Conservation (phyloP, 2,797 vertebrate species). For the Eurystomus glaucurus region DNA sequence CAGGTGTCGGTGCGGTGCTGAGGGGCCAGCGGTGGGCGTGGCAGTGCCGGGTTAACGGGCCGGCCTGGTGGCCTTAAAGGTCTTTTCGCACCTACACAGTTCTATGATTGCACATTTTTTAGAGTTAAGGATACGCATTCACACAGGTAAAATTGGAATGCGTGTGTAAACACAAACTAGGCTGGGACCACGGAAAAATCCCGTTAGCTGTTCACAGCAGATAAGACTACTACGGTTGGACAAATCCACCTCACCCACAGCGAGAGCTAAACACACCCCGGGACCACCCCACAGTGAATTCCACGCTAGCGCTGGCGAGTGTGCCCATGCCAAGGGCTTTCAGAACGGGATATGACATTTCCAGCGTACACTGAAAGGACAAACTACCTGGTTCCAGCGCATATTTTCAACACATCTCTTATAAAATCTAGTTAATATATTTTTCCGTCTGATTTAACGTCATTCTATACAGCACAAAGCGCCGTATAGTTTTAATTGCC, state of each 20-base stretch:
- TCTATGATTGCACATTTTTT: neutral
- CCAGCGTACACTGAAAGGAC: neutral
- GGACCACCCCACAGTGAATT: neutral
- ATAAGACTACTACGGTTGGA: neutral
- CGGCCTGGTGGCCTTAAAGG: neutral
- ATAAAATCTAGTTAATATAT: neutral
- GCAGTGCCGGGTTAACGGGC: neutral
- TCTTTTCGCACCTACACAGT: neutral
- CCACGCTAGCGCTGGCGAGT: accelerated
- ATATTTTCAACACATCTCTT: neutral
- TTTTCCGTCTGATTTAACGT: neutral
- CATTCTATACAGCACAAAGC: neutral
- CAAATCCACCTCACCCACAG: accelerated
- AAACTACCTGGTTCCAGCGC: neutral
- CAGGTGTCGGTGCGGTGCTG: neutral
- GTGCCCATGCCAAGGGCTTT: accelerated
- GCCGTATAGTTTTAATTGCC: neutral
- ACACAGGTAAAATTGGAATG: accelerated
- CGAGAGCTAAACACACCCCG: accelerated
- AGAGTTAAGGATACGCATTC: neutral
- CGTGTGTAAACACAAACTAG: accelerated
- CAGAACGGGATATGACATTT: accelerated
- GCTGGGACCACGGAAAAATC: neutral
- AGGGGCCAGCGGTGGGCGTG: neutral
- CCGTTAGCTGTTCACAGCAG: neutral